Base-by-base conservation (phyloP, 2,113 vertebrate species). In the Tragelaphus scriptus region DNA sequence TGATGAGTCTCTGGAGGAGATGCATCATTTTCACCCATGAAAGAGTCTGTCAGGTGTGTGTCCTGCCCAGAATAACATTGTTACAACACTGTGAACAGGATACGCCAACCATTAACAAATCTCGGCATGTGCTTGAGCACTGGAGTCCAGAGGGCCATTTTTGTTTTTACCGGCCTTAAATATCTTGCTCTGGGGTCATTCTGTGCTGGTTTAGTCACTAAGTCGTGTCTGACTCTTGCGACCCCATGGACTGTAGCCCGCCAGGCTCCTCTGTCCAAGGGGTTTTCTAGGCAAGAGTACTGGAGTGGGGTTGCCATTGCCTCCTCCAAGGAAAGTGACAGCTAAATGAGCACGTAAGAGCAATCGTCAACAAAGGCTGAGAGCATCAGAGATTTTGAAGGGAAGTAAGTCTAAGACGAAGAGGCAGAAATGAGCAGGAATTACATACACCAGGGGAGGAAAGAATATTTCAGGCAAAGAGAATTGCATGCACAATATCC, bases 11-110 rank as follows among this genome's bases (percentile, higher is more conserved):
- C 12, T 32, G 51, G 10, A 44, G 32, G 2, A 23, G 6, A 36
- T 5, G 1, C 2, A 0, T 23, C 56, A 10, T 15, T 30, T 82
- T 84, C 49, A 21, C 16, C 65, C 21, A 1, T 2, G 55, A 63
- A 8, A 49, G 85, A n/a, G 1, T 8, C 2, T 6, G 1, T 8
- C 13, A 2, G 23, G 71, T 15, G 1, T 2, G 7, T 32, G 28
- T 30, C 40, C 28, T 23, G 4, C 10, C 16, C 59, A 81, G 13
- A 25, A 8, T 25, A 19, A 28, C 9, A 9, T 23, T 30, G 30
- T 13, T 65, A 71, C n/a, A 71, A 40, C 10, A 6, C 5, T 40
- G 23, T 44, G 71, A 81, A 53, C 17, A n/a, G 88, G 61, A 77
- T 7, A 36, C 19, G 11, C 4, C 13, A 17, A 53, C 75, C 12